Base-by-base conservation (phyloP, 2,888 invertebrate genomes). In the Caenorhabditis sp. region DNA sequence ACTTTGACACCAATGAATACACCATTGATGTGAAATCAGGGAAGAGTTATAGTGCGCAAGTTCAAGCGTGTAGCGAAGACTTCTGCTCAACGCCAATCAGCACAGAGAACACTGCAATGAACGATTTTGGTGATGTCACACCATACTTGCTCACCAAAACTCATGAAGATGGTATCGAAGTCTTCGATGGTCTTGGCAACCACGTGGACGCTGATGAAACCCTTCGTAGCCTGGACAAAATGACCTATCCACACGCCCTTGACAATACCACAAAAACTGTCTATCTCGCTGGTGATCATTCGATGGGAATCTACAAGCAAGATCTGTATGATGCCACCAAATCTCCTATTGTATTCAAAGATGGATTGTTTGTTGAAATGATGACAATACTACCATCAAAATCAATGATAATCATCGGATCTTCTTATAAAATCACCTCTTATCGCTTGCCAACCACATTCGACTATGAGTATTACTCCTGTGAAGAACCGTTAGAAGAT, bases 361-460 rank as follows among this genome's bases (percentile, higher is more conserved):
- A 76, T 52, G 71, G 67, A 5, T 25, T 76, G 8, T 68, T 66
- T 31, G 70, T 71, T 8, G 75, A 76, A 38, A 67, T 70, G 67
- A 54, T 76, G 53, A 67, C 70, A 0, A 70, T 76, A 21, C 63
- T 76, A 62, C 70, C 83, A 1, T 71, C 71, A 0, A 60, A 78
- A 65, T 78, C 84, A 0, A 62, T 78, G 0, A 67, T 86, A n/a
- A 38, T 85, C 31, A 63, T 87, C 12, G 82, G 85, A 21, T 78
- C 82, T 1, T 69, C 83, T 7, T 86, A 86, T 64, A 76, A 81
- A 58, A 81, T 86, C 7, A 69, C 78, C 1, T 77, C 84, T 10
- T 86, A 84, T 71, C 82, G 86, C 8, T 49, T 85, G 20, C 84
- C 86, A 5, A 82, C 82, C 43, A 82, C 84, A 3, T 84, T 87